A percentile compares a stretch with the other conserved stretches of the same genome.
These are phyloP conservation scores for Heliconius nattereri DNA, from an alignment of 1,140 invertebrate species.

Conservation along the genomic window DNA sequence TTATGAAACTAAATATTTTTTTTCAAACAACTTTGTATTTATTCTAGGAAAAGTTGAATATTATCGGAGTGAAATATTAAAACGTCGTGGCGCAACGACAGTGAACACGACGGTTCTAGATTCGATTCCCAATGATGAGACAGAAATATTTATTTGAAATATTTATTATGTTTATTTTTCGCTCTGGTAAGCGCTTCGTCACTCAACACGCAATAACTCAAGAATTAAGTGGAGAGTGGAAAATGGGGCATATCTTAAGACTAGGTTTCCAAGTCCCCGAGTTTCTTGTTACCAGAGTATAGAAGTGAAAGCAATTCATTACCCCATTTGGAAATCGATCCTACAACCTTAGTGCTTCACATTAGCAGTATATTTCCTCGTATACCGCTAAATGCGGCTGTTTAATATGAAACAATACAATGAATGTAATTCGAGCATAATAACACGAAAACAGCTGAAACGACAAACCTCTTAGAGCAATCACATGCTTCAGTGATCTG, in stretches of 20 bases:
- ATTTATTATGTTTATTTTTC: no score
- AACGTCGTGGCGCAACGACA: no score
- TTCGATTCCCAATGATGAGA: no score
- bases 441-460: conserved; percentile 32
- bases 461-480: conserved; percentile 45
- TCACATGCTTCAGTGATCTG: conserved; percentile 47
- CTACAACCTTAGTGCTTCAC: no score
- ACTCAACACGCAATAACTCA: no score
- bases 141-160: no score
- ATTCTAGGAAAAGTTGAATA: neutral
- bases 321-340: neutral
- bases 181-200: no score
- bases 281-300: no score
- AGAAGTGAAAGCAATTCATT: no score
- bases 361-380: neutral
- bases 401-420: conserved; percentile 2
- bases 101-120: no score
- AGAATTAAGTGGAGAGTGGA: neutral
- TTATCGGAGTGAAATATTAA: neutral
- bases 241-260: neutral
- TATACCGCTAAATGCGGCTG: neutral
- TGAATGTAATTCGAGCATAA: conserved; percentile 34
- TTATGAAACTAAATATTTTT: neutral
- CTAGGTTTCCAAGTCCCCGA: neutral
- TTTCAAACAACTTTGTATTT: neutral